Base-by-base conservation (phyloP, 2,888 invertebrate genomes). In the Euzophera pinguis region DNA sequence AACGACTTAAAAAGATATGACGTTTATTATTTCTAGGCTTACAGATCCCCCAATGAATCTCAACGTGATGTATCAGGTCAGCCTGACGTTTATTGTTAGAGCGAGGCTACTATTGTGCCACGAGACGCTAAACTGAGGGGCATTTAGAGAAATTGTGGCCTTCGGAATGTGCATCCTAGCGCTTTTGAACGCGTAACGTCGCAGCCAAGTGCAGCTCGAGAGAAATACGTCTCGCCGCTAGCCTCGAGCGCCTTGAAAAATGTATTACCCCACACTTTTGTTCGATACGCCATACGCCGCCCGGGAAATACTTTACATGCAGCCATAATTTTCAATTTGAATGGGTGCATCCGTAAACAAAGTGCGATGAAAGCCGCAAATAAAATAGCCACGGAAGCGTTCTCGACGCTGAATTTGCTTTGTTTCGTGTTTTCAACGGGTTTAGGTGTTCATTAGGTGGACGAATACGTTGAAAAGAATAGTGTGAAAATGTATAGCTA, bases 1-100 rank as follows among this genome's bases (percentile, higher is more conserved):
- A 90, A 90, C 83, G 80, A 83, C 84, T 84, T 85, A 78, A 83
- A 81, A 75, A 61, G 16, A 49, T 38, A 9, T 14, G 4, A 0
- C 7, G 29, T 32, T 50, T 39, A n/a, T 50, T 50, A 41, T 50
- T 50, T 52, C 35, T 47, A 13, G 41, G 39, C 22, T 34, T 37
- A 34, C 16, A 47, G 13, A 37, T 42, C 47, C 50, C 7, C 10
- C 2, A 32, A 32, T 29, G 34, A 47, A 32, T 45, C 13, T 49
- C 50, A 37, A 42, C 14, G 47, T 56, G 43, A 55, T 47, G 47
- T 47, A 42, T 50, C 47, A 43, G n/a, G 48, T 9, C 14, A 53
- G 17, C 38, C 14, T 42, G 49, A 50, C 34, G 47, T 56, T 43
- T 56, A 51, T 54, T 52, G 53, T 39, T 49, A 32, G 35, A 50